Base-by-base conservation (phyloP, 2,888 invertebrate genomes). In the Apamea sordens region DNA sequence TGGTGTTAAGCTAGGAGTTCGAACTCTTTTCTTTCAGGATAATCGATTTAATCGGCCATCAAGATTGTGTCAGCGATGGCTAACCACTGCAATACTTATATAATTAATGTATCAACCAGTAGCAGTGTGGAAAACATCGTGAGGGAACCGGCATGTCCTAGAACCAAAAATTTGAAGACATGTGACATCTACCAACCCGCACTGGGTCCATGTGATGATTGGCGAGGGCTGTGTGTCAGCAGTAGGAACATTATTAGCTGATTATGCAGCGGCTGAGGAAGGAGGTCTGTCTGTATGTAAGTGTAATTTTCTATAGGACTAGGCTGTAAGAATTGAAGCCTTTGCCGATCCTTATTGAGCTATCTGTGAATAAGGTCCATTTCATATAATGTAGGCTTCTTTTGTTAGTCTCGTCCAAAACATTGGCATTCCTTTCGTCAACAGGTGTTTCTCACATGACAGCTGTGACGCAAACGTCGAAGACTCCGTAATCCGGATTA, bases 401-500 rank as follows among this genome's bases (percentile, higher is more conserved):
- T n/a, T 50, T n/a, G 56, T 59, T 24, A 56, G 50, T 56, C 47
- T 59, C 24, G n/a, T 11, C 21, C 11, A 53, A 50, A 64, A 82
- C 36, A 53, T 8, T 44, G 13, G 59, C 24, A 44, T 70, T n/a
- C 28, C n/a, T 56, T 74, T 71, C 53, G 11, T 32, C 8, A 15
- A 76, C 76, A 73, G 74, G 68, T 85, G 86, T 76, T 74, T 11
- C n/a, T 59, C 67, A 75, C 72, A 53, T 73, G 80, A 81, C 72
- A 73, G 32, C 0, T 7, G 64, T 87, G 83, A 83, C 77, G 81
- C 72, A 85, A 83, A 53, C n/a, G 61, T 36, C 69, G 61, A 53
- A 71, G 50, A 61, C 63, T 47, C 56, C 13, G 73, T 83, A 83
- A 89, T 89, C 80, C 85, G 80, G 79, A 89, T 82, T 79, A 89